A percentile compares a stretch with the other conserved stretches of the same genome.
Evolutionary conservation across 2,797 vertebrate genomes (phyloP).

Genomic region (Dendrocincla fuliginosa): DNA sequence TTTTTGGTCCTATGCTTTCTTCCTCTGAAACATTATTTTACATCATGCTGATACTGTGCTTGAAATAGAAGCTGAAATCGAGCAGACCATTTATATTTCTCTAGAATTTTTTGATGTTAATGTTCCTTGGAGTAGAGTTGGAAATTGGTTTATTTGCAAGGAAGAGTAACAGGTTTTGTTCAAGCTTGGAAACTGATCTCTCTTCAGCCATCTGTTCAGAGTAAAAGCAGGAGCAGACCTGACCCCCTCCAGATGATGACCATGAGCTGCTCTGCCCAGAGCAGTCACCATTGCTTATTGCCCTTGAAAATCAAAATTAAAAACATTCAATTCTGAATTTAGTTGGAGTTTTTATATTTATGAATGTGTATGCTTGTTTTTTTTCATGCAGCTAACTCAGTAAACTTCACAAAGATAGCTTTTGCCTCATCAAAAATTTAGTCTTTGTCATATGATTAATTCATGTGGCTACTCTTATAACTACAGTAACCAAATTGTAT

Average conservation of each 20-base stretch:
- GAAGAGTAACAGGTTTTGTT: slow-evolving; percentile 13
- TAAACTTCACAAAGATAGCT: not conserved
- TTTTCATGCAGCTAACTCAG: not conserved
- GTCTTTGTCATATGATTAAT: not conserved
- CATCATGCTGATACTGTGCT: not conserved
- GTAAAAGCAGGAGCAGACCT: not conserved
- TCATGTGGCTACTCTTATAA: not conserved
- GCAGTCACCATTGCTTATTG: not conserved
- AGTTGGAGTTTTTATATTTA: not conserved
- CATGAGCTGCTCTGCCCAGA: not conserved
- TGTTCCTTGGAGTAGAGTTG: not conserved
- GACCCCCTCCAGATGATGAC: not conserved
- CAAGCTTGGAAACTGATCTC: not conserved
- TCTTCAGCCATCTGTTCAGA: not conserved
- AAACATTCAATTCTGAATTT: not conserved
- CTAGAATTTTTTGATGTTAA: not conserved
- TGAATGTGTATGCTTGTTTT: not conserved
- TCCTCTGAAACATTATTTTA: not conserved
- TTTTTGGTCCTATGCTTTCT: not conserved
- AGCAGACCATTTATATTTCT: not conserved
- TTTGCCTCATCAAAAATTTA: slow-evolving; percentile 11
- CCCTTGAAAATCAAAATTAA: not conserved
- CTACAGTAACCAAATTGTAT: not conserved
- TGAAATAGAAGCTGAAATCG: slow-evolving; percentile 1
- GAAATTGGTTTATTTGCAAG: not conserved